These are phyloP conservation scores for Epistrophe grossulariae DNA, from an alignment of 2,888 invertebrate species.

Conservation along the genomic window DNA sequence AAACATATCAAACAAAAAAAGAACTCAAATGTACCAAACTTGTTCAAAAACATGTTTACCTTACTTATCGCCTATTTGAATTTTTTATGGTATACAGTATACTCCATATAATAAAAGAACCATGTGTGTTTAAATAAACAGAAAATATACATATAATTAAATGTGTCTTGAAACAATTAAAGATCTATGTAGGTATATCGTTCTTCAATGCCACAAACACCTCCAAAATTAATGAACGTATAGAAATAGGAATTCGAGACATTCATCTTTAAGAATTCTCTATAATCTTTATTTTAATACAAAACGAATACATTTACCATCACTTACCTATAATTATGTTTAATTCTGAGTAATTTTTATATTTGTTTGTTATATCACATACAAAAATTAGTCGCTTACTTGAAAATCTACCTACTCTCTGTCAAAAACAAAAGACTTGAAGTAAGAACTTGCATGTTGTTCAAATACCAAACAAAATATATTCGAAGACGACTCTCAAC, in stretches of 20 bases:
- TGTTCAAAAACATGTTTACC: constrained; percentile 19
- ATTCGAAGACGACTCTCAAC: constrained; percentile 20
- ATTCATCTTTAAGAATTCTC: background rate
- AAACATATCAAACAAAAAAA: background rate
- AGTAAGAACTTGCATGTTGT: constrained; percentile 57
- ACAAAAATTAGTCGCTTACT: background rate
- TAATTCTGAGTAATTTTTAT: background rate
- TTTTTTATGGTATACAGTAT: background rate
- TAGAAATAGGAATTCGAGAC: background rate
- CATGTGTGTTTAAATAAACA: background rate
- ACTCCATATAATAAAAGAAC: constrained; percentile 1
- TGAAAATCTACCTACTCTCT: constrained; percentile 1
- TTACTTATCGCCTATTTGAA: constrained; percentile 2
- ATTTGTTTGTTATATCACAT: background rate
- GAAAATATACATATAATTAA: background rate
- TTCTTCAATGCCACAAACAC: background rate
- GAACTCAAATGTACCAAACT: background rate
- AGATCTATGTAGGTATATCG: constrained; percentile 1
- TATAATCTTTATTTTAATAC: background rate
- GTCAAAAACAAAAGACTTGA: constrained; percentile 61
- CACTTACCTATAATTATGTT: constrained; percentile 1
- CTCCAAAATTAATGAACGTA: background rate
- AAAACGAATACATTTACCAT: background rate
- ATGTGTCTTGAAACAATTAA: background rate
- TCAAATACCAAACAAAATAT: constrained; percentile 19